Evolutionary conservation across 2,888 invertebrate genomes (phyloP).

Genomic region (Drosophila parthenogenetica): DNA sequence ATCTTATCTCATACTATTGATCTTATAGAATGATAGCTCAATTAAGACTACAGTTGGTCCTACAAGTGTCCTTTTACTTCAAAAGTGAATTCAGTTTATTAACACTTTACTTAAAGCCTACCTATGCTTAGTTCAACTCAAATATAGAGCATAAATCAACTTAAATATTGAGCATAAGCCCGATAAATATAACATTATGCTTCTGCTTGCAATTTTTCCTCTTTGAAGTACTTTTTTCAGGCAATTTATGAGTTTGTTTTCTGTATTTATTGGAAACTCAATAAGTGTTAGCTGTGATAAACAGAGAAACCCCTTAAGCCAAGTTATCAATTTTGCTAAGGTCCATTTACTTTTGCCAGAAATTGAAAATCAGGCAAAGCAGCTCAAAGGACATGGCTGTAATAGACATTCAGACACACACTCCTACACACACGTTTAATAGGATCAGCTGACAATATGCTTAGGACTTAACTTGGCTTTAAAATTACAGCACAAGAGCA

Average conservation of each 20-base stretch:
- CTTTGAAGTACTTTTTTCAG: not conserved
- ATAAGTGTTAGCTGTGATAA: conserved; percentile 12
- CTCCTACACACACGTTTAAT: conserved; percentile 2
- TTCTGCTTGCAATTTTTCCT: not conserved
- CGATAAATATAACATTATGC: not conserved
- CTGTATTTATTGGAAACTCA: conserved; percentile 7
- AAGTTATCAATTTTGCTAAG: conserved; percentile 29
- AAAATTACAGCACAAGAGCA: conserved; percentile 31
- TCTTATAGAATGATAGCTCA: no score
- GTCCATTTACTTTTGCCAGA: conserved; percentile 32
- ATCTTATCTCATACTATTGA: no score
- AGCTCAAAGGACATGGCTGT: conserved; percentile 18
- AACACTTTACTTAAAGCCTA: no score
- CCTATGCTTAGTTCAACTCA: no score
- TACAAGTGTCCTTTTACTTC: no score
- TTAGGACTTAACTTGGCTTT: conserved; percentile 42
- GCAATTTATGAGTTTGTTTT: not conserved
- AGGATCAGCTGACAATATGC: conserved; percentile 56
- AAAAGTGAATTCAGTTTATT: no score
- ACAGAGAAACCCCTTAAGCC: conserved; percentile 25
- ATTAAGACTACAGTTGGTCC: no score
- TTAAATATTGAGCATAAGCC: not conserved
- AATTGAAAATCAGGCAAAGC: conserved; percentile 16
- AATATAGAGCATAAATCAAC: not conserved
- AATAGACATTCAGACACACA: conserved; percentile 9